Percentiles rank a stretch among this genome's conserved stretches.
Conservation (phyloP, 2,888 invertebrate species). For the Maniola hyperantus region DNA sequence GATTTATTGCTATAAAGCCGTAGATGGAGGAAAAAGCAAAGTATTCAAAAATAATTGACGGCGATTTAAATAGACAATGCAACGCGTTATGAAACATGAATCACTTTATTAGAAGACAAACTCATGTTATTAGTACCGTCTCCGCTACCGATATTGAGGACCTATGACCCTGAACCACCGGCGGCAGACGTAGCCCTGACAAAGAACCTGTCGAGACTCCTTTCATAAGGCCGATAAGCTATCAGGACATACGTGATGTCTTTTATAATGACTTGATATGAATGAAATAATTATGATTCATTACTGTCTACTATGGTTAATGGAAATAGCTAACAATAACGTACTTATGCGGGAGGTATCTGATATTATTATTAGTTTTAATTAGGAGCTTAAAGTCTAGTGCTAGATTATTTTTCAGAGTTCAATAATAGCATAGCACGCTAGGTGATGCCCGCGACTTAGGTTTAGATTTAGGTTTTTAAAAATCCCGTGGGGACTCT, state of each 20-base stretch:
- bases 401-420: no score
- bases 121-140: slow-evolving; percentile 36
- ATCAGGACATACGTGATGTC: slow-evolving; percentile 47
- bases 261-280: not conserved
- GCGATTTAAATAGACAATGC: no score
- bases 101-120: not conserved
- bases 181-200: slow-evolving; percentile 47
- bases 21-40: no score
- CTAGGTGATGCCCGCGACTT: no score
- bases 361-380: not conserved
- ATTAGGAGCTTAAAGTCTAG: no score
- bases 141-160: slow-evolving; percentile 22
- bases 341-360: no score
- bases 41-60: no score
- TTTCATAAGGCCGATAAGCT: slow-evolving; percentile 64
- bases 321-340: not conserved
- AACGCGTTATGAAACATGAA: no score
- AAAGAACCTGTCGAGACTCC: slow-evolving; percentile 51
- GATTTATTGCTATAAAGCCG: no score
- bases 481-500: no score
- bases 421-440: no score
- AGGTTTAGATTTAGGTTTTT: no score
- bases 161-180: slow-evolving; percentile 31
- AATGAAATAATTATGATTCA: not conserved
- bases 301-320: not conserved